phyloP scores from a whole-genome alignment of 2,113 vertebrate genomes.

The Cepphus grylle region DNA sequence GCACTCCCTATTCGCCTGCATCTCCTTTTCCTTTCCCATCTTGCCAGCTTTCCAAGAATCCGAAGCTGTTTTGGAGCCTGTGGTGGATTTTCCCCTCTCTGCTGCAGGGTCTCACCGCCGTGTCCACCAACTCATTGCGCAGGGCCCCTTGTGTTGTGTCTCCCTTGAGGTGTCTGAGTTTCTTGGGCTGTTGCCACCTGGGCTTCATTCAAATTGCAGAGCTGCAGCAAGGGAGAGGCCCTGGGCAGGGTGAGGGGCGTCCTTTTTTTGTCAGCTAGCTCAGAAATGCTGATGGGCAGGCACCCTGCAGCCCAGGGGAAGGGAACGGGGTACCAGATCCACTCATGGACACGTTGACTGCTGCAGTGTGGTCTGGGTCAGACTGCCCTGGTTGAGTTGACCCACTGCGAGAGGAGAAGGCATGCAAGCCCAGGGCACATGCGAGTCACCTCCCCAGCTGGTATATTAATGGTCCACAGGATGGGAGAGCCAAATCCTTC shows the following conservation, averaged over 20 bases:
- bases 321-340: not conserved
- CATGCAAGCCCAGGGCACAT: not conserved
- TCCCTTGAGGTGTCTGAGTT: not conserved
- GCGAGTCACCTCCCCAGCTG: not conserved
- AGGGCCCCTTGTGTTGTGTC: not conserved
- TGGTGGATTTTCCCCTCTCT: not conserved
- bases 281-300: not conserved
- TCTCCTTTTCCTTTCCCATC: not conserved
- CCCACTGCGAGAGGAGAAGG: not conserved
- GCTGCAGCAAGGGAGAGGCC: not conserved
- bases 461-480: not conserved
- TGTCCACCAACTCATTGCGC: not conserved
- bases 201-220: not conserved
- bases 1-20: not conserved
- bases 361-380: not conserved
- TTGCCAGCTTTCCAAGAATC: not conserved
- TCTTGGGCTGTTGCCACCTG: not conserved
- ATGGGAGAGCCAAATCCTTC: not conserved
- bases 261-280: too few relatives aligned
- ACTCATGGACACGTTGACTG: accelerated
- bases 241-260: not conserved
- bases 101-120: not conserved
- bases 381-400: not conserved
- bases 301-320: not conserved
- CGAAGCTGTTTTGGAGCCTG: not conserved